phyloP scores from a whole-genome alignment of 2,797 vertebrate species.

The Gallinago nigripennis region DNA sequence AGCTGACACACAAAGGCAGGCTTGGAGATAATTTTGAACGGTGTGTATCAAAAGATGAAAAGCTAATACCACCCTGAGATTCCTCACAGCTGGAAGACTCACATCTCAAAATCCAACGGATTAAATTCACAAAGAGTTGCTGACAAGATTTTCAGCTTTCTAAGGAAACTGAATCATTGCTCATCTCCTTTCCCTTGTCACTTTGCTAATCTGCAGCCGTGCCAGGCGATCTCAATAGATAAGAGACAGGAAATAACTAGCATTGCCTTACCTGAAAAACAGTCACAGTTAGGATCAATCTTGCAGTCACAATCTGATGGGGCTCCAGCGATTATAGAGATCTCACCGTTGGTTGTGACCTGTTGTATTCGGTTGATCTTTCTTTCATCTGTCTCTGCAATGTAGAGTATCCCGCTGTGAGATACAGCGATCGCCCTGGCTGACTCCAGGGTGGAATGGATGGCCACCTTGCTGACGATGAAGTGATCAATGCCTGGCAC shows the following conservation, averaged over 20 bases:
- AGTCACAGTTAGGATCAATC: conserved; percentile 97
- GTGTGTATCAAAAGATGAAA: neutral
- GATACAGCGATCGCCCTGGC: conserved; percentile 92
- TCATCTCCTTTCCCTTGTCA: neutral
- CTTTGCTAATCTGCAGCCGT: neutral
- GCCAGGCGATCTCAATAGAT: neutral
- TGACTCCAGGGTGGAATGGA: conserved; percentile 92
- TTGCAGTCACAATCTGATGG: conserved; percentile 96
- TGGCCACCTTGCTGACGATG: conserved; percentile 91
- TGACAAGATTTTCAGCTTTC: neutral
- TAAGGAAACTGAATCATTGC: neutral
- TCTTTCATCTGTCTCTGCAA: conserved; percentile 94
- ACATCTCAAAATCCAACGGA: neutral
- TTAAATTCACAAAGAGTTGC: neutral
- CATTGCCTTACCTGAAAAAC: conserved; percentile 89
- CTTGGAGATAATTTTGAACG: neutral
- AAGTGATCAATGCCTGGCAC: conserved; percentile 94
- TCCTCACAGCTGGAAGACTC: neutral
- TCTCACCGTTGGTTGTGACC: conserved; percentile 95
- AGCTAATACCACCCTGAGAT: neutral
- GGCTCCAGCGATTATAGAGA: conserved; percentile 90
- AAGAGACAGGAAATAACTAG: neutral
- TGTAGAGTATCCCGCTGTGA: conserved; percentile 91
- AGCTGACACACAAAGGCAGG: neutral
- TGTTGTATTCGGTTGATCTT: conserved; percentile 97